A percentile compares a stretch with the other conserved stretches of the same genome.
These are phyloP conservation scores for Meriones unguiculatus DNA, from an alignment of 2,113 vertebrate genomes.

Conservation along the genomic window DNA sequence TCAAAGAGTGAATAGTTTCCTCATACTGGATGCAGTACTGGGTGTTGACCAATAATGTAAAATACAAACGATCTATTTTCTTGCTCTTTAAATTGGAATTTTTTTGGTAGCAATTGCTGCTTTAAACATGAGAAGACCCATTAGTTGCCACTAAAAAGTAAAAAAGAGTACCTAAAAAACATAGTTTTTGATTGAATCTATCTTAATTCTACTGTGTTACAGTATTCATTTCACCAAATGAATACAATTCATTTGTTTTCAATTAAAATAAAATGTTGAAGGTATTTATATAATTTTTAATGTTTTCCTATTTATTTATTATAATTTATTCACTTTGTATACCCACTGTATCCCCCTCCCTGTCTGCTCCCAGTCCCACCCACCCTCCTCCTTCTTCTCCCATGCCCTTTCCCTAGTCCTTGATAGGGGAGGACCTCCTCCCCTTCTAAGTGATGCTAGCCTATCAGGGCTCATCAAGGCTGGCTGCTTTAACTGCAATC, in stretches of 20 bases:
- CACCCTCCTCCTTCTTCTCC: too few relatives aligned
- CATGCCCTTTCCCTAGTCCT: too few relatives aligned
- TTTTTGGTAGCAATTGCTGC: not conserved
- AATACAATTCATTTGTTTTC: constrained; percentile 31
- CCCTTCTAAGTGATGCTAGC: too few relatives aligned
- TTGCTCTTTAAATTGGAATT: not conserved
- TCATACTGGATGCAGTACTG: not conserved
- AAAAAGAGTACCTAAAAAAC: not conserved
- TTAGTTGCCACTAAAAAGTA: not conserved
- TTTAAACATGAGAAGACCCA: not conserved
- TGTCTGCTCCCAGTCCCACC: too few relatives aligned
- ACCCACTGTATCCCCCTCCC: too few relatives aligned
- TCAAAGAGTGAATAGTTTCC: not conserved
- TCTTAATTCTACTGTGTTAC: not conserved
- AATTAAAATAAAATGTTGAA: constrained; percentile 52
- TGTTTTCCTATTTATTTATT: not conserved
- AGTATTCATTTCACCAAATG: not conserved
- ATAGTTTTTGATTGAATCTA: not conserved
- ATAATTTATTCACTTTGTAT: too few relatives aligned
- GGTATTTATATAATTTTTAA: not conserved
- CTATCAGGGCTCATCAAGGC: too few relatives aligned
- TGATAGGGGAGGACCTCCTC: too few relatives aligned
- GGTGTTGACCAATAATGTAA: not conserved
- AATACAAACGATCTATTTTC: not conserved
- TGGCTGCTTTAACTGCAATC: not conserved